Evolutionary conservation across 2,888 invertebrate species (phyloP), one percentile per base, ranked within the genome.

Genomic region (Calameuta pallipes): DNA sequence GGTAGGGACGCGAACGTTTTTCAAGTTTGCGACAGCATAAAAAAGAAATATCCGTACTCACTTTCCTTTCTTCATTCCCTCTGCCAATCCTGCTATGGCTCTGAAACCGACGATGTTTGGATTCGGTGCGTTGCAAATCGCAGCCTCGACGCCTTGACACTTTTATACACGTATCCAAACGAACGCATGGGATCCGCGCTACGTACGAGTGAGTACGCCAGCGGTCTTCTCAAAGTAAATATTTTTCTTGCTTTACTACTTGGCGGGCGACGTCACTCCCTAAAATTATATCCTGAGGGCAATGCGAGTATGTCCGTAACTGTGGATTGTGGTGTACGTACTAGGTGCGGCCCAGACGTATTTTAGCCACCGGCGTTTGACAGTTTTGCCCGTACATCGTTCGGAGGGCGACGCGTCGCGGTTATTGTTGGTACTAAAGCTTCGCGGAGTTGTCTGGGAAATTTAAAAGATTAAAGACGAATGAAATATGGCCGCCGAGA

Each of bases 191-290:
- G 56, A 56, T 56, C 15, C 56, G 56, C 9, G 56, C 56, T 71
- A 71, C 71, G 71, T 71, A 31, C 71, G 71, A 31, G 71, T 71
- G 71, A 71, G 15, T 34, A 12, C 33, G 80, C 81, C 73, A 83
- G 82, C 82, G 82, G 81, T 79, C 73, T 81, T 82, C 81, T 80
- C 82, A 82, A 84, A 86, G 87, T 83, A 87, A 87, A 87, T 88
- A 87, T 86, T 87, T 87, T 84, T 84, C 84, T 84, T 82, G 80
- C 85, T 87, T 87, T 85, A 86, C 81, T 85, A 83, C 83, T 31
- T 71, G 71, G 71, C 31, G 33, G 12, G 23, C 71, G 33, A 71
- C 71, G 71, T 71, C 71, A 71, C 71, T 71, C 15, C 34, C 31
- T 56, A 34, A 71, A 71, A 71, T 71, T 71, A 71, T 71, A 31